phyloP scores from a whole-genome alignment of 2,797 vertebrate genomes.

The Anisognathus igniventris region DNA sequence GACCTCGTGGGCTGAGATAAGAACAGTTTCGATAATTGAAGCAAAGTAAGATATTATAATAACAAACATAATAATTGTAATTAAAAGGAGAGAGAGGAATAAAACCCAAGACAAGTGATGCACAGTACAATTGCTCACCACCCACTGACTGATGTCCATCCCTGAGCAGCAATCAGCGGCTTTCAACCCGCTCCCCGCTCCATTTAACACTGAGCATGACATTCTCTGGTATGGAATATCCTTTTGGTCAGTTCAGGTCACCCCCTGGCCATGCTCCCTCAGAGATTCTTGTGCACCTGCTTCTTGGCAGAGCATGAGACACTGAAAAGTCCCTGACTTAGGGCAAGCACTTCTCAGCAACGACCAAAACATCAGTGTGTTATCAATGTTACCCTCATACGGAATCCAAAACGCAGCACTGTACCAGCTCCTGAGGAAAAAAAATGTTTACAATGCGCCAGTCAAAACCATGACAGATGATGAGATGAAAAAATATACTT shows the following conservation, averaged over 20 bases:
- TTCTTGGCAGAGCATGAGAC: neutral
- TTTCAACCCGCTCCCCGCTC: rapidly evolving
- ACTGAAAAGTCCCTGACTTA: neutral
- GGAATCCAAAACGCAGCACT: neutral
- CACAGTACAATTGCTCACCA: neutral
- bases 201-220: neutral
- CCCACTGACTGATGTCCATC: neutral
- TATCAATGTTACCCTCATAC: neutral
- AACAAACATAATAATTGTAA: neutral
- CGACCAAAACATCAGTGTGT: neutral
- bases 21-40: neutral
- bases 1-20: no score
- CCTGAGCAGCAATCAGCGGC: rapidly evolving
- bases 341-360: neutral
- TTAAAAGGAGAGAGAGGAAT: neutral
- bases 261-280: neutral
- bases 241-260: neutral
- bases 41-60: no score
- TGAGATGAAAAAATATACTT: neutral
- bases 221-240: neutral
- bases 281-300: neutral
- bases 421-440: neutral
- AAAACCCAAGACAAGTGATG: neutral
- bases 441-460: neutral
- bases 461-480: neutral